Conservation (phyloP, 2,888 invertebrate species). For the Ectemnius cavifrons region DNA sequence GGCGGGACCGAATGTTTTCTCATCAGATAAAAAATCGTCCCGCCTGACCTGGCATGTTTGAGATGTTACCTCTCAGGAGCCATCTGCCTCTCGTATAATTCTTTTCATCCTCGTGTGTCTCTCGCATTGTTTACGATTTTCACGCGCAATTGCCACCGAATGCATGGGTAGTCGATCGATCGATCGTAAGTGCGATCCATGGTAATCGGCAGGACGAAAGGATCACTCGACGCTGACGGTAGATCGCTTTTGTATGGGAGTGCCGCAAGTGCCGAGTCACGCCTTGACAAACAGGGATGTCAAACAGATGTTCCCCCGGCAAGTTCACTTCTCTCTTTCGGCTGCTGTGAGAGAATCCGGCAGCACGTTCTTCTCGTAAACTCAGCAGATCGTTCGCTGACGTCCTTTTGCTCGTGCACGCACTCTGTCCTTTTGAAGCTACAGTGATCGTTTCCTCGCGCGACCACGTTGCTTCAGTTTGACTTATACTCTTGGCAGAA, state of each 20-base stretch:
- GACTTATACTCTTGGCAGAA: too few relatives aligned
- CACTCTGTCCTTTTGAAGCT: constrained; percentile 15
- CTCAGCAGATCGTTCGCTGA: constrained; percentile 34
- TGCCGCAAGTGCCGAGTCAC: constrained; percentile 78
- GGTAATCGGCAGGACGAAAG: constrained; percentile 50
- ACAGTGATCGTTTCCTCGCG: constrained; percentile 29
- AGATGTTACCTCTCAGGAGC: constrained; percentile 36
- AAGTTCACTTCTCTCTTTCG: constrained; percentile 46
- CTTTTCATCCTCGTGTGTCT: constrained; percentile 25
- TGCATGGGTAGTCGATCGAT: constrained; percentile 69
- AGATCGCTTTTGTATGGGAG: constrained; percentile 67
- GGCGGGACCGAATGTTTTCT: too few relatives aligned
- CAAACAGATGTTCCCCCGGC: constrained; percentile 76
- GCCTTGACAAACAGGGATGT: constrained; percentile 78
- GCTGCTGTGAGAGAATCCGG: constrained; percentile 49
- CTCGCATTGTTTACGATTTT: constrained; percentile 71
- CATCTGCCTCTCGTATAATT: constrained; percentile 57
- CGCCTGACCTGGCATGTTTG: background rate
- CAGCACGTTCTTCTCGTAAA: constrained; percentile 54
- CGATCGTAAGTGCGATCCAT: constrained; percentile 69
- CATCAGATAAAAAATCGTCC: background rate
- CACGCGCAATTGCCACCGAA: constrained; percentile 76
- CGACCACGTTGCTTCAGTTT: background rate
- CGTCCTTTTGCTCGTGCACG: background rate
- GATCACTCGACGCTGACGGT: constrained; percentile 42